Conservation (phyloP, 2,888 invertebrate species). For the Eumacrocentrus americanus region DNA sequence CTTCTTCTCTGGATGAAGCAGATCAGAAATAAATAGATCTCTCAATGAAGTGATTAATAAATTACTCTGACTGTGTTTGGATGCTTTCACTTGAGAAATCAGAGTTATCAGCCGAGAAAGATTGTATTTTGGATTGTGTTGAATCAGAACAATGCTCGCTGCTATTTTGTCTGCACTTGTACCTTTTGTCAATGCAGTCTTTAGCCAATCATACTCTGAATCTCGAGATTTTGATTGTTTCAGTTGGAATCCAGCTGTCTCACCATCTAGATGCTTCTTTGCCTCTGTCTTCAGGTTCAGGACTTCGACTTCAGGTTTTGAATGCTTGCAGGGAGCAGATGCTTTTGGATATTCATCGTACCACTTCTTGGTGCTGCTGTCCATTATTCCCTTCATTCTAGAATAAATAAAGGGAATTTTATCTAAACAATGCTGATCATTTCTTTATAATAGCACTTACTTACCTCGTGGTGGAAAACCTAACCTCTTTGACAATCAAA, state of each 20-base stretch:
- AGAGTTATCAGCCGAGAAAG: slow-evolving; percentile 73
- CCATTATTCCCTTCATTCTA: not conserved
- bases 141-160: slow-evolving; percentile 79
- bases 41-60: slow-evolving; percentile 76
- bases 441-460: too few species aligned
- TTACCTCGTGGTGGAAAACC: too few species aligned
- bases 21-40: slow-evolving; percentile 77
- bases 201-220: slow-evolving; percentile 78
- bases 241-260: slow-evolving; percentile 64
- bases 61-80: slow-evolving; percentile 76
- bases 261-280: slow-evolving; percentile 70
- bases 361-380: slow-evolving; percentile 65
- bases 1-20: slow-evolving; percentile 71
- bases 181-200: slow-evolving; percentile 79
- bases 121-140: slow-evolving; percentile 84
- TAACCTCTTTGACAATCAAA: too few species aligned
- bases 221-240: slow-evolving; percentile 63
- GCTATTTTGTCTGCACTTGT: slow-evolving; percentile 86
- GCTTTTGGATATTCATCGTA: slow-evolving; percentile 64
- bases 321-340: slow-evolving; percentile 39
- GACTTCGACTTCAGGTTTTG: slow-evolving; percentile 64
- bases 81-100: slow-evolving; percentile 78
- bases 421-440: too few species aligned
- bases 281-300: slow-evolving; percentile 71
- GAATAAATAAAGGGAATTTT: too few species aligned